A percentile compares a stretch with the other conserved stretches of the same genome.
These are phyloP conservation scores for Byasa hedistus DNA, from an alignment of 2,888 invertebrate species.

Conservation along the genomic window DNA sequence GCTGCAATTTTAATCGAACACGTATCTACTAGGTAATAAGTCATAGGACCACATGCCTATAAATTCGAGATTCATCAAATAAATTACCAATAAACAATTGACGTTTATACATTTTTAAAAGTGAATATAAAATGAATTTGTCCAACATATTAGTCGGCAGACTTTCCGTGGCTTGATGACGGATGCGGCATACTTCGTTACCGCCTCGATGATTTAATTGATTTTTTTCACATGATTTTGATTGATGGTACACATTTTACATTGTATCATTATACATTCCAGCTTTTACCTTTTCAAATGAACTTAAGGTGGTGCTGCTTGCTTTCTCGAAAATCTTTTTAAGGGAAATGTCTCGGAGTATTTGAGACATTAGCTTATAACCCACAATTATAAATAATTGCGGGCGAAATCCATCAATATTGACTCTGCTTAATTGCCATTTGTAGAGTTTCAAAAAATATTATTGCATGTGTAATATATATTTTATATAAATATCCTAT, in stretches of 20 bases:
- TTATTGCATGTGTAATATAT: not conserved
- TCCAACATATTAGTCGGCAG: no score
- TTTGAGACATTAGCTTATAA: not conserved
- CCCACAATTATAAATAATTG: not conserved
- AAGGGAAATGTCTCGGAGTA: not conserved
- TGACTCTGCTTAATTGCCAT: not conserved
- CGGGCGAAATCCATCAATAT: not conserved
- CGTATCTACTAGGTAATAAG: no score
- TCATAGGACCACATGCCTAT: no score
- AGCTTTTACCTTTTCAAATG: not conserved
- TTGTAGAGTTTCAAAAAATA: not conserved
- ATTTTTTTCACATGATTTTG: not conserved
- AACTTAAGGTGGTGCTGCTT: not conserved
- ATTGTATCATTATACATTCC: not conserved
- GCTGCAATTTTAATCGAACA: no score
- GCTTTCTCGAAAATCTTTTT: not conserved
- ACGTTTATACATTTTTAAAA: no score
- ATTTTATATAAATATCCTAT: not conserved
- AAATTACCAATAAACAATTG: no score
- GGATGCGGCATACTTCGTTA: no score
- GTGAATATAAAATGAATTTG: no score
- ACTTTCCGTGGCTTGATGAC: no score
- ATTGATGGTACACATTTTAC: not conserved
- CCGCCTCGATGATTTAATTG: not conserved
- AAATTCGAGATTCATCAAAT: no score